Evolutionary conservation across 2,113 vertebrate genomes (phyloP).

Genomic region (Cyprinus carpio): DNA sequence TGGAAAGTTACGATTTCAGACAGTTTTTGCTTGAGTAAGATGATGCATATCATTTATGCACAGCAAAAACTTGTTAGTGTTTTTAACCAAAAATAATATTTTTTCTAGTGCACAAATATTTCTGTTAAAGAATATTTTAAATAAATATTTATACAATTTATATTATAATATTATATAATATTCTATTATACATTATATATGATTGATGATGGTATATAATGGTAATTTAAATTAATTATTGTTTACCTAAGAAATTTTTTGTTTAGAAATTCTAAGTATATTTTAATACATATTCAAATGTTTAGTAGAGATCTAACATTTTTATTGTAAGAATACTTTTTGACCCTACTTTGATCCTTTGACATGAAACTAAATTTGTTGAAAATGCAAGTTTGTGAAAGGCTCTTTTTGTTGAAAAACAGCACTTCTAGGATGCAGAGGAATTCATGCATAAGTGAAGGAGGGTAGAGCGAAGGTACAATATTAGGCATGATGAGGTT

Average conservation of each 20-base stretch:
- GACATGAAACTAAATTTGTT: slow-evolving; percentile 63
- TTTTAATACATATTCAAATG: not conserved
- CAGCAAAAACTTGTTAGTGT: not conserved
- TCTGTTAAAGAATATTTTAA: not conserved
- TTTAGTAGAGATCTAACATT: not conserved
- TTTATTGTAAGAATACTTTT: not conserved
- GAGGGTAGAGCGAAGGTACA: not conserved
- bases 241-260: too few species aligned
- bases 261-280: not conserved
- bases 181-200: too few species aligned
- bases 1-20: slow-evolving; percentile 63
- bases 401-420: slow-evolving; percentile 28
- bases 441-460: slow-evolving; percentile 43
- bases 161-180: too few species aligned
- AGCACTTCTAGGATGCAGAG: slow-evolving; percentile 53
- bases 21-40: slow-evolving; percentile 57
- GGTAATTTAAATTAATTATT: too few species aligned
- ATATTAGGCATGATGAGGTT: slow-evolving; percentile 10
- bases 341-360: slow-evolving; percentile 57
- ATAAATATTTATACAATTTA: too few species aligned
- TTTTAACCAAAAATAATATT: slow-evolving; percentile 19
- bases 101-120: not conserved
- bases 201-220: too few species aligned
- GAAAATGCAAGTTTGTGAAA: slow-evolving; percentile 53
- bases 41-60: not conserved